Conservation (phyloP, 1,140 invertebrate genomes). For the Wasmannia auropunctata region DNA sequence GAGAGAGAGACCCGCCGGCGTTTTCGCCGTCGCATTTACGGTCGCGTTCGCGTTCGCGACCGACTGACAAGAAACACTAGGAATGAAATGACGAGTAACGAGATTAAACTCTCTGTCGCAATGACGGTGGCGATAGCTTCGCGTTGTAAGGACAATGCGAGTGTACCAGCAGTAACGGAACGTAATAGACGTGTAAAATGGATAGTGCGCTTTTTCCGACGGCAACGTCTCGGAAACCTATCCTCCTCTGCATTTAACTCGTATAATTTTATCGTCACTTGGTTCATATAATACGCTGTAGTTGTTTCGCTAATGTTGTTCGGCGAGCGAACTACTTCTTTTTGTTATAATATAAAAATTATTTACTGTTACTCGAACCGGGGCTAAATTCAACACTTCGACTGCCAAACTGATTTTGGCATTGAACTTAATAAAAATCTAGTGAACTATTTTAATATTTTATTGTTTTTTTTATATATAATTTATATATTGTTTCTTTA, state of each 20-base stretch:
- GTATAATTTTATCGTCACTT: slow-evolving; percentile 26
- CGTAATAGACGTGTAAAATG: slow-evolving; percentile 23
- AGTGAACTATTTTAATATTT: too few relatives aligned
- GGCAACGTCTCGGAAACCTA: not conserved
- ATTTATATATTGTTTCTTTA: too few relatives aligned
- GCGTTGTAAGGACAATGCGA: not conserved
- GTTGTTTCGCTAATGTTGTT: not conserved
- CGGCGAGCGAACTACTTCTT: not conserved
- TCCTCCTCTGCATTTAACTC: not conserved
- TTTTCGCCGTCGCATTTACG: slow-evolving; percentile 10
- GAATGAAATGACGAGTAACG: slow-evolving; percentile 46
- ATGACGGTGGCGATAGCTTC: not conserved
- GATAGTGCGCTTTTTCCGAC: slow-evolving; percentile 1
- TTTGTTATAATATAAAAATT: not conserved
- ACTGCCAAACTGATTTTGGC: too few relatives aligned
- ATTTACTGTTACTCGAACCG: not conserved
- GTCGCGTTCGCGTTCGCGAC: not conserved
- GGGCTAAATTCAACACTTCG: not conserved
- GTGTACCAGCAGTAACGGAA: slow-evolving; percentile 8
- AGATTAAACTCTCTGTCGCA: slow-evolving; percentile 33
- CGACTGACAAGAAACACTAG: slow-evolving; percentile 24
- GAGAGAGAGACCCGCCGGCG: not conserved
- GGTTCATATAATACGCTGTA: not conserved
- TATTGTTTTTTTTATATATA: too few relatives aligned
- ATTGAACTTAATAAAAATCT: too few relatives aligned